Conservation (phyloP, 1,140 invertebrate genomes). For the Eumeta japonica region DNA sequence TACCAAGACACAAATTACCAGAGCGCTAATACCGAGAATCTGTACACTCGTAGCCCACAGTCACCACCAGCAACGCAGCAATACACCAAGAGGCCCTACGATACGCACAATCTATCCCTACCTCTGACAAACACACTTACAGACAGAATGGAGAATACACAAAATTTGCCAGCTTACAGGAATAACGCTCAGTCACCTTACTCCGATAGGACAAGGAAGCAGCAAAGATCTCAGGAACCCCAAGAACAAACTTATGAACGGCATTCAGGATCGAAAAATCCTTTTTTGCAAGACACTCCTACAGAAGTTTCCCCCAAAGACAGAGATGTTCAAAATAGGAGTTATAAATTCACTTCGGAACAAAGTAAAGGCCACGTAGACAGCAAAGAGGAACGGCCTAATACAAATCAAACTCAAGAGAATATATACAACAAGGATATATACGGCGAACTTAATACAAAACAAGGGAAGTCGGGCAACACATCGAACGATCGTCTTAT, state of each 20-base stretch:
- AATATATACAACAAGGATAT: slow-evolving; percentile 27
- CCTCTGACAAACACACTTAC: slow-evolving; percentile 42
- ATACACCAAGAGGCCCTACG: slow-evolving; percentile 40
- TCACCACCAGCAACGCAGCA: slow-evolving; percentile 21
- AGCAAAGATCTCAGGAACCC: slow-evolving; percentile 28
- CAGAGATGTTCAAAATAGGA: slow-evolving; percentile 16
- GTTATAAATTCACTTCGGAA: slow-evolving; percentile 10
- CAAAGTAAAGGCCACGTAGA: no score
- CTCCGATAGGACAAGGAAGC: slow-evolving; percentile 49
- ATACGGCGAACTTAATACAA: slow-evolving; percentile 37
- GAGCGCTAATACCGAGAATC: slow-evolving; percentile 31
- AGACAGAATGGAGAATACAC: slow-evolving; percentile 40
- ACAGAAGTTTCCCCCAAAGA: slow-evolving; percentile 15
- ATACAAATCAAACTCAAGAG: slow-evolving; percentile 9
- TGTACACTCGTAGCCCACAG: slow-evolving; percentile 36
- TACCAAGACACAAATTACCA: slow-evolving; percentile 37
- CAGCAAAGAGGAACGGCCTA: slow-evolving; percentile 12
- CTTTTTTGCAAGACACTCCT: slow-evolving; percentile 36
- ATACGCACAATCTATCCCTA: slow-evolving; percentile 45
- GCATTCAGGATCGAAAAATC: slow-evolving; percentile 28
- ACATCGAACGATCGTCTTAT: slow-evolving; percentile 37
- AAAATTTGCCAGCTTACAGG: slow-evolving; percentile 29
- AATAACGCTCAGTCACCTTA: slow-evolving; percentile 47
- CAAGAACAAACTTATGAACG: slow-evolving; percentile 34
- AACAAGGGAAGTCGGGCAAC: slow-evolving; percentile 18